Evolutionary conservation across 2,113 vertebrate genomes (phyloP).

Genomic region (Neofelis nebulosa): DNA sequence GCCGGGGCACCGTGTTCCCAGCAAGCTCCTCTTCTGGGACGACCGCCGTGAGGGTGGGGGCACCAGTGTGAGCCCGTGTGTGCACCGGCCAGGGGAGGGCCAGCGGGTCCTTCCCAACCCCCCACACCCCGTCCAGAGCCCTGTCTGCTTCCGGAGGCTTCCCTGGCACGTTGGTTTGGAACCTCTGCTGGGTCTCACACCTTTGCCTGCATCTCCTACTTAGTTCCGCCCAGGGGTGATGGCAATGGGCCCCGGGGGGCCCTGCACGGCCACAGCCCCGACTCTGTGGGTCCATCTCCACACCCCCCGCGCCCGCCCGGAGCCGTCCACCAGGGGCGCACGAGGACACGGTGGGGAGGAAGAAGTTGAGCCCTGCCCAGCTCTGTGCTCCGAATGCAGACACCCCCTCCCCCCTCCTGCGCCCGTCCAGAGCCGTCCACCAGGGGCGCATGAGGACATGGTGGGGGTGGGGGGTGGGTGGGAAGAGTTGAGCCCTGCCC

Average conservation of each 20-base stretch:
- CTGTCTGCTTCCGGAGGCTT: background rate
- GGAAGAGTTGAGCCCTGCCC: background rate
- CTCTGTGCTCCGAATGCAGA: rapidly evolving
- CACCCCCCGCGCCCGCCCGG: background rate
- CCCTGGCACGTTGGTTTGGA: background rate
- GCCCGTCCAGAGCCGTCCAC: too few relatives aligned
- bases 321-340: too few relatives aligned
- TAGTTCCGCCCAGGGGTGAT: rapidly evolving
- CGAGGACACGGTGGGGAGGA: too few relatives aligned
- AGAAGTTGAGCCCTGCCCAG: background rate
- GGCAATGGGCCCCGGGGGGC: background rate
- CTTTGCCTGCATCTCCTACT: background rate
- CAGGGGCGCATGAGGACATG: too few relatives aligned
- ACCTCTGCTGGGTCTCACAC: too few relatives aligned
- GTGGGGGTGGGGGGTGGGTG: too few relatives aligned
- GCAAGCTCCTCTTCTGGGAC: background rate
- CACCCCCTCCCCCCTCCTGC: background rate
- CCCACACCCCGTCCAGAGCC: rapidly evolving
- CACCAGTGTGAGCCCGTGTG: rapidly evolving
- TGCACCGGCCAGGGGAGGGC: background rate
- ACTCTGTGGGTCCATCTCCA: background rate
- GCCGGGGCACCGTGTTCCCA: rapidly evolving
- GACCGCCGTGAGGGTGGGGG: rapidly evolving
- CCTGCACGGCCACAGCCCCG: rapidly evolving
- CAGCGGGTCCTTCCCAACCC: background rate